Base-by-base conservation (phyloP, 64 coral and sea anemone genomes). In the Astreopora myriophthalma region DNA sequence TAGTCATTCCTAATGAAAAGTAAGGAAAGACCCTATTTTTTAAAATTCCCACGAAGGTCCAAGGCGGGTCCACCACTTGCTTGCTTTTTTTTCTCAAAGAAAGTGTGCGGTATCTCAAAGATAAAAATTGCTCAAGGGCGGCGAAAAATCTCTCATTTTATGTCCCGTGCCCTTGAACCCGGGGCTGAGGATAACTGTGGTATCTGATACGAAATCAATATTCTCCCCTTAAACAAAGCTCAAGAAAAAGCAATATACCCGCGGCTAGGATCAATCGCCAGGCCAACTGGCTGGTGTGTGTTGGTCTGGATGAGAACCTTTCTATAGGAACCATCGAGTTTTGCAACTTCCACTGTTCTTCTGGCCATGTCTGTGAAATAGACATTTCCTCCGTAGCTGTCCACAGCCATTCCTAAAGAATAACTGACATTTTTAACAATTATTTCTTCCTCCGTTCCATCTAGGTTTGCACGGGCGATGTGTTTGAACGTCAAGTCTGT, bases 201-300 rank as follows among this genome's bases (percentile, higher is more conserved):
- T n/a, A n/a, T n/a, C n/a, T n/a, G n/a, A n/a, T n/a, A n/a, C n/a
- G 11, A 46, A 6, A 6, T 46, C 11, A 6, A 46, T 6, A 46
- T 46, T 4, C 42, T 11, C 42, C 42, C 42, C 22, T n/a, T 64
- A 64, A 64, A 16, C 5, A 25, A 64, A 25, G 5, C 3, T 20
- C 2, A 58, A 20, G 17, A 11, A 58, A 48, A 14, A 62, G 3
- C 5, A 32, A 28, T 37, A 31, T 65, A 92, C 90, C 90, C 90
- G 34, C 85, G 82, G 25, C 79, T 57, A 7, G 69, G 57, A 31
- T 92, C 90, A 40, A 92, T 84, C 40, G 71, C 90, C 29, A 92
- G 58, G 19, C 74, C 90, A 65, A 82, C 55, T 20, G 69, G 69
- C 25, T 71, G 30, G 46, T 66, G 34, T 48, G 17, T 34, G 23